These are phyloP conservation scores for Lipophrys pholis DNA, from an alignment of 2,113 vertebrate species.

Conservation along the genomic window DNA sequence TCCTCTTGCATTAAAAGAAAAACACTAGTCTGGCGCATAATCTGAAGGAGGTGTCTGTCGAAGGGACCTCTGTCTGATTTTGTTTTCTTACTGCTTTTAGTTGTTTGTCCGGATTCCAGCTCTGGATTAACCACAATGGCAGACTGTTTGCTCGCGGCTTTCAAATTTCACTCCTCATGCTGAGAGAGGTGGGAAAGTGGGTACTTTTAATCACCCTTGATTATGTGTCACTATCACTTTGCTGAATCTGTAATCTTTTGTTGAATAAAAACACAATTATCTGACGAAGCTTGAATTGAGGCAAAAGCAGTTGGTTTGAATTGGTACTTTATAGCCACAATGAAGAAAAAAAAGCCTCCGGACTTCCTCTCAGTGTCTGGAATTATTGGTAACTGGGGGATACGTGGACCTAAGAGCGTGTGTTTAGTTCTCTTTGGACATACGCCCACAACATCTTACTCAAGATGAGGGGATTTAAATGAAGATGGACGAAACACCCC, in stretches of 20 bases:
- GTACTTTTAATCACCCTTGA: too few relatives aligned
- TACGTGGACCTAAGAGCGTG: slow-evolving; percentile 1
- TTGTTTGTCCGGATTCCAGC: too few relatives aligned
- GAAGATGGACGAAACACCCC: slow-evolving; percentile 27
- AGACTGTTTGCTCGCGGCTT: too few relatives aligned
- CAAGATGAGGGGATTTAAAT: slow-evolving; percentile 56
- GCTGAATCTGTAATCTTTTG: not conserved
- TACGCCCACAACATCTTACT: slow-evolving; percentile 20
- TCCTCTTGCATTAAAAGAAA: too few relatives aligned
- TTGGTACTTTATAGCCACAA: not conserved
- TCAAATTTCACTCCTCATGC: too few relatives aligned
- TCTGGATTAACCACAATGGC: too few relatives aligned
- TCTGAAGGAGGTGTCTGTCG: too few relatives aligned
- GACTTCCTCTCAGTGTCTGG: not conserved
- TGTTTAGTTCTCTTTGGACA: slow-evolving; percentile 23
- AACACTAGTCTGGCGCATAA: too few relatives aligned
- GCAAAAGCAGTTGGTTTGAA: not conserved
- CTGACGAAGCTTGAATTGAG: too few relatives aligned
- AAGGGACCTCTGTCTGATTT: too few relatives aligned
- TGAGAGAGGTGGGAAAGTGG: too few relatives aligned
- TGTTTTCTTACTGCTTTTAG: too few relatives aligned
- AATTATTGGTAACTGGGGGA: slow-evolving; percentile 17
- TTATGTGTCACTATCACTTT: not conserved
- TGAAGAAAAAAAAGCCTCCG: not conserved
- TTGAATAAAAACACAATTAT: not conserved